Evolutionary conservation across 2,113 vertebrate genomes (phyloP).

Genomic region (Cettia cetti): DNA sequence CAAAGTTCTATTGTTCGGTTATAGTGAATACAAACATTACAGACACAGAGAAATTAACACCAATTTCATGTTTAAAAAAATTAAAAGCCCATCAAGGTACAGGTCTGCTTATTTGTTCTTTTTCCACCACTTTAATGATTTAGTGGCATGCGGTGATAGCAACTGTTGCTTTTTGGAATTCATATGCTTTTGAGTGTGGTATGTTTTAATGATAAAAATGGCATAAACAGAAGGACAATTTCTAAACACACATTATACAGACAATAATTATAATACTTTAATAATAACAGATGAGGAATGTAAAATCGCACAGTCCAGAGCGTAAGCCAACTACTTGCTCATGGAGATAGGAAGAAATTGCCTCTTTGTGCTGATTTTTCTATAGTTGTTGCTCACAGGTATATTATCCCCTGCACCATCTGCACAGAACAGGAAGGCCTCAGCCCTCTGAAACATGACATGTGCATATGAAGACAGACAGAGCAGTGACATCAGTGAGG

Average conservation of each 20-base stretch:
- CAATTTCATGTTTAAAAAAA: neutral
- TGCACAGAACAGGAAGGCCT: neutral
- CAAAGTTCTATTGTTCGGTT: constrained; percentile 60
- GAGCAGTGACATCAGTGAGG: neutral
- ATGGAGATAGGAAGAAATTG: neutral
- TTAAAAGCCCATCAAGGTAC: neutral
- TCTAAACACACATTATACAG: neutral
- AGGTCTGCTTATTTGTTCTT: neutral
- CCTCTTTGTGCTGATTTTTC: neutral
- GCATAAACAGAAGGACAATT: neutral
- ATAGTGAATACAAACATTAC: constrained; percentile 54
- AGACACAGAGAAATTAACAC: constrained; percentile 52
- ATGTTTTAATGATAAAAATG: constrained; percentile 3
- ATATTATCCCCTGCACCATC: neutral
- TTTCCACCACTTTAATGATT: neutral
- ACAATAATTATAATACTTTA: neutral
- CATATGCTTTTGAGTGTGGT: neutral
- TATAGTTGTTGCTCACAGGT: neutral
- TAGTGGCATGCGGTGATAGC: neutral
- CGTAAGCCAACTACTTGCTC: neutral
- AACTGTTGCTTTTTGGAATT: neutral
- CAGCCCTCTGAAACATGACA: neutral
- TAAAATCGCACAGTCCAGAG: neutral
- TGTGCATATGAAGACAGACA: neutral
- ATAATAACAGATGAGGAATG: neutral